These are phyloP conservation scores for Drosophila parvula DNA, from an alignment of 1,140 invertebrate species.

Conservation along the genomic window DNA sequence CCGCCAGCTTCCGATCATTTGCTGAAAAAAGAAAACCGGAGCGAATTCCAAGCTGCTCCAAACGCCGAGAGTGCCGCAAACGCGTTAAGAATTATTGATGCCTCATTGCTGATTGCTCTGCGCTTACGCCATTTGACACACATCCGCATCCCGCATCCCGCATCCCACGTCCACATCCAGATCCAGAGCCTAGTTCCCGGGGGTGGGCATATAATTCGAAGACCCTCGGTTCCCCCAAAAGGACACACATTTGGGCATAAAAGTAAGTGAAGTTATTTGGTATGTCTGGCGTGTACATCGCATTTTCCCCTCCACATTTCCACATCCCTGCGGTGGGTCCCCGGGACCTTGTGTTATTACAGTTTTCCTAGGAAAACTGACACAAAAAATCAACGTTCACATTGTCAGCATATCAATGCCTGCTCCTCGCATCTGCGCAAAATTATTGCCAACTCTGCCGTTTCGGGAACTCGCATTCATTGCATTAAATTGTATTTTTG, in stretches of 20 bases:
- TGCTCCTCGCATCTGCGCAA: slow-evolving; percentile 20
- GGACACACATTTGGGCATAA: slow-evolving; percentile 43
- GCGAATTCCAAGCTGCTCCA: slow-evolving; percentile 21
- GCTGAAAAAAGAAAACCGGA: slow-evolving; percentile 30
- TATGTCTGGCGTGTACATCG: slow-evolving; percentile 69
- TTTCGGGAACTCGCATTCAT: slow-evolving; percentile 31
- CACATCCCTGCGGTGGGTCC: neutral
- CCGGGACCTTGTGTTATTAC: slow-evolving; percentile 48
- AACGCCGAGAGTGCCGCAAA: slow-evolving; percentile 46
- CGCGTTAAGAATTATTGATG: slow-evolving; percentile 79
- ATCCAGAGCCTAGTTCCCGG: neutral
- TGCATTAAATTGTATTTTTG: slow-evolving; percentile 44
- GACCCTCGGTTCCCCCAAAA: slow-evolving; percentile 8
- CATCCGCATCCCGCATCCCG: slow-evolving; percentile 22
- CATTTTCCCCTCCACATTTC: neutral
- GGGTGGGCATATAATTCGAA: slow-evolving; percentile 2
- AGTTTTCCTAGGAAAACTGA: slow-evolving; percentile 32
- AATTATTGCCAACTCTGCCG: slow-evolving; percentile 43
- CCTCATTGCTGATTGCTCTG: slow-evolving; percentile 78
- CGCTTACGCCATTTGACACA: slow-evolving; percentile 76
- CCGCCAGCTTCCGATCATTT: slow-evolving; percentile 7
- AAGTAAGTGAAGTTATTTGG: slow-evolving; percentile 78
- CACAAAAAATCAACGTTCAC: slow-evolving; percentile 65
- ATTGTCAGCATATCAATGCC: slow-evolving; percentile 78
- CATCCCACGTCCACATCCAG: neutral